phyloP scores from a whole-genome alignment of 2,888 invertebrate genomes.

The Eurytoma californica region DNA sequence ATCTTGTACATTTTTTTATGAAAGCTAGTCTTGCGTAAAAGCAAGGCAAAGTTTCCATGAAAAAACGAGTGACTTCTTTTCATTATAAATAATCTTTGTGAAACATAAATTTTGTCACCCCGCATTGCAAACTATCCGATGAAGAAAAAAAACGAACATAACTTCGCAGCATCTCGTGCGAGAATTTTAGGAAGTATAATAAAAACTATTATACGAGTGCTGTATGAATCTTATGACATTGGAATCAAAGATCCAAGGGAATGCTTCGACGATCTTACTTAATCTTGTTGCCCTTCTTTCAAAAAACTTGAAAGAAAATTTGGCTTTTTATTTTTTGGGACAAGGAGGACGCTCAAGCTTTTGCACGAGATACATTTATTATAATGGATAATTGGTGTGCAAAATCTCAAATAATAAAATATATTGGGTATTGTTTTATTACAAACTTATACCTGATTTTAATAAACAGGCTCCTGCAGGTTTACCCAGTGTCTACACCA shows the following conservation, averaged over 20 bases:
- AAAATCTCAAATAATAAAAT: slow-evolving; percentile 51
- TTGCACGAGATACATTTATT: slow-evolving; percentile 28
- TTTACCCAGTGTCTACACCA: slow-evolving; percentile 31
- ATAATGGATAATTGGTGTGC: slow-evolving; percentile 41
- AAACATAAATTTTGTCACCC: slow-evolving; percentile 30
- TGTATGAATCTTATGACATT: slow-evolving; percentile 36
- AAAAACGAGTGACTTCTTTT: slow-evolving; percentile 32
- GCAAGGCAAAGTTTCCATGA: slow-evolving; percentile 16
- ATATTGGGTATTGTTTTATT: slow-evolving; percentile 39
- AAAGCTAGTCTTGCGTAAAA: slow-evolving; percentile 1
- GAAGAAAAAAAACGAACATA: slow-evolving; percentile 43
- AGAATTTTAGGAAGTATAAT: slow-evolving; percentile 48
- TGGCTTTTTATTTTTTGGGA: slow-evolving; percentile 28
- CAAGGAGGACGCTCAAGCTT: slow-evolving; percentile 33
- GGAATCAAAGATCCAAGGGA: slow-evolving; percentile 51
- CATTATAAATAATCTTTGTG: neutral
- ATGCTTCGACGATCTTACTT: slow-evolving; percentile 48
- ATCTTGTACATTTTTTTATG: slow-evolving; percentile 39
- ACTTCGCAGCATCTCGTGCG: slow-evolving; percentile 44
- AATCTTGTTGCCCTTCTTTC: slow-evolving; percentile 39
- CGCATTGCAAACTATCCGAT: slow-evolving; percentile 36
- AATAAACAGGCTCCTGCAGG: slow-evolving; percentile 46
- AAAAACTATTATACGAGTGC: slow-evolving; percentile 50
- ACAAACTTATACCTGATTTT: slow-evolving; percentile 35
- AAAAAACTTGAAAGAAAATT: slow-evolving; percentile 50